These are phyloP conservation scores for Clarias batrachus DNA, from an alignment of 2,113 vertebrate genomes.

Conservation along the genomic window DNA sequence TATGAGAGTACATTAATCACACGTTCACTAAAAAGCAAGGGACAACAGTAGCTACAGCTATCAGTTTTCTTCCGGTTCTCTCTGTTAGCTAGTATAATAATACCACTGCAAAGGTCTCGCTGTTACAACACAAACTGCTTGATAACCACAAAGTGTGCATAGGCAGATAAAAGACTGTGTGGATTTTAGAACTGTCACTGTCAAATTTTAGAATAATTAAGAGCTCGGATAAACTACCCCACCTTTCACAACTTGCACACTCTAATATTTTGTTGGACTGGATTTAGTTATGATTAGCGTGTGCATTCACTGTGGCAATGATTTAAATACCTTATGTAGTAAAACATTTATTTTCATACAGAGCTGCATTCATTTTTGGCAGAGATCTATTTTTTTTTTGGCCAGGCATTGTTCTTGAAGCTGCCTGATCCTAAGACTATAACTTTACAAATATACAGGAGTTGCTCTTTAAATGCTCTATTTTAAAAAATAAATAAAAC, in stretches of 20 bases:
- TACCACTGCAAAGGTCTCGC: neutral
- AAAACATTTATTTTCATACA: no score
- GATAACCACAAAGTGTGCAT: neutral
- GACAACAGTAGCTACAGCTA: neutral
- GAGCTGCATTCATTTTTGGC: no score
- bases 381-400: no score
- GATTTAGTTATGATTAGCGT: no score
- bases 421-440: neutral
- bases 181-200: neutral
- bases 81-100: neutral
- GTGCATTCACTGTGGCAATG: no score
- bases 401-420: neutral
- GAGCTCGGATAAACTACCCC: neutral
- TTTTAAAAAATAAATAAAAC: neutral
- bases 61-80: neutral
- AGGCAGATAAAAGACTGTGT: neutral
- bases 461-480: no score
- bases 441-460: neutral
- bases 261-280: no score
- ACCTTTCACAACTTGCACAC: no score
- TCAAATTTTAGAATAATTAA: neutral
- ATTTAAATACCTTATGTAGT: no score
- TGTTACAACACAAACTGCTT: neutral
- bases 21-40: neutral
- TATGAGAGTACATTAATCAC: neutral